These are phyloP conservation scores for Anodontia alba DNA, from an alignment of 2,888 invertebrate species.

Conservation along the genomic window DNA sequence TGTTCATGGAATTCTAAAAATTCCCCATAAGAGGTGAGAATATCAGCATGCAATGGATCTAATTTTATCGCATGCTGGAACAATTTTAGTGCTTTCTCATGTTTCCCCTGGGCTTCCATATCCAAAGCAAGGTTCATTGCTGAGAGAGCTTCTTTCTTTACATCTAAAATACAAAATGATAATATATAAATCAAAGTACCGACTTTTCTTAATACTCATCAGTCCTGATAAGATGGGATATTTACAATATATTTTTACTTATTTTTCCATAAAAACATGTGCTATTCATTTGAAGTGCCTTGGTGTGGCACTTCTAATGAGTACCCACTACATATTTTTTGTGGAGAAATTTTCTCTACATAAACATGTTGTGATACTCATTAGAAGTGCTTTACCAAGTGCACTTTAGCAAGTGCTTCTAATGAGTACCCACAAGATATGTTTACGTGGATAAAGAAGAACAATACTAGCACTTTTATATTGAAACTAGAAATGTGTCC, in stretches of 20 bases:
- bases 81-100: slow-evolving; percentile 90
- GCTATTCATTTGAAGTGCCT: neutral
- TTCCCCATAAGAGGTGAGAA: slow-evolving; percentile 96
- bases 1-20: slow-evolving; percentile 94
- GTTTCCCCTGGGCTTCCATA: slow-evolving; percentile 92
- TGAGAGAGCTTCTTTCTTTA: slow-evolving; percentile 91
- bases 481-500: too few species aligned
- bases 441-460: too few species aligned
- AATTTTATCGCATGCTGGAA: slow-evolving; percentile 94
- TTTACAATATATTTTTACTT: neutral
- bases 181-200: too few species aligned
- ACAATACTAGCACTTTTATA: too few species aligned
- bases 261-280: neutral
- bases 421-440: too few species aligned
- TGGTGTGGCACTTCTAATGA: neutral
- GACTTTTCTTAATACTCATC: too few species aligned
- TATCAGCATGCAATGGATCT: slow-evolving; percentile 96
- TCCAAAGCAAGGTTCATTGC: slow-evolving; percentile 94
- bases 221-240: too few species aligned
- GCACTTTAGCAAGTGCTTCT: too few species aligned
- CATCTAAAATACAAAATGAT: slow-evolving; percentile 82
- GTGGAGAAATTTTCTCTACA: too few species aligned
- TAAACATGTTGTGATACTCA: too few species aligned
- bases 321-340: too few species aligned
- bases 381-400: too few species aligned